Evolutionary conservation across 2,113 vertebrate genomes (phyloP).

Genomic region (Larimichthys polyactis): DNA sequence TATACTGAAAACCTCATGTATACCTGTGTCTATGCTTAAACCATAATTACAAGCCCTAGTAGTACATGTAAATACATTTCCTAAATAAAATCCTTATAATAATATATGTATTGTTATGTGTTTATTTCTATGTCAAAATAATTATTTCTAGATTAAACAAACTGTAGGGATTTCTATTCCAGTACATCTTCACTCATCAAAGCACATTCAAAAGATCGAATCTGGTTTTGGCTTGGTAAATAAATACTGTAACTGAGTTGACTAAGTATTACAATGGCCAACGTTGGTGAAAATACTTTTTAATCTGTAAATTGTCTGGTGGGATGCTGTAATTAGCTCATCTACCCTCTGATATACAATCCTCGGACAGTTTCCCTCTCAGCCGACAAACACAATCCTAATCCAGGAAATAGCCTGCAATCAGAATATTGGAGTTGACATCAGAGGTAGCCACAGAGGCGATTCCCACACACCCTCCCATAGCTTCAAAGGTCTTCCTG

Average conservation of each 20-base stretch:
- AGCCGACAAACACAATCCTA: conserved; percentile 87
- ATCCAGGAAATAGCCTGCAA: conserved; percentile 88
- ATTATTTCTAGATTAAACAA: conserved; percentile 1
- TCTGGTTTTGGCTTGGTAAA: conserved; percentile 1
- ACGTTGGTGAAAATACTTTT: conserved; percentile 49
- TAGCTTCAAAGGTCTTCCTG: conserved; percentile 92
- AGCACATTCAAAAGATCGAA: background rate
- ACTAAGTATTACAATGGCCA: conserved; percentile 13
- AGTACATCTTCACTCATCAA: conserved; percentile 8
- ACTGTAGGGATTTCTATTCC: background rate
- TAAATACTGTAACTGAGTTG: conserved; percentile 14
- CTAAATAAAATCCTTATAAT: conserved; percentile 1
- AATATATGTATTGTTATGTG: background rate
- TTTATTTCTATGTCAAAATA: background rate
- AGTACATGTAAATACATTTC: background rate
- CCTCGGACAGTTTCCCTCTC: conserved; percentile 81
- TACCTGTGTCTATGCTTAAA: conserved; percentile 9
- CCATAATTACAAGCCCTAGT: background rate
- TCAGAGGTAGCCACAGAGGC: conserved; percentile 87
- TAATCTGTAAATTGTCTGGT: conserved; percentile 73
- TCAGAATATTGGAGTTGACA: conserved; percentile 92
- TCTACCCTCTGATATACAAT: conserved; percentile 86
- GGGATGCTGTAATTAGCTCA: conserved; percentile 76
- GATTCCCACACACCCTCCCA: conserved; percentile 84
- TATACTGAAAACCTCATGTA: conserved; percentile 51